phyloP scores from a whole-genome alignment of 2,888 invertebrate genomes.

The Drosophila peninsularis region DNA sequence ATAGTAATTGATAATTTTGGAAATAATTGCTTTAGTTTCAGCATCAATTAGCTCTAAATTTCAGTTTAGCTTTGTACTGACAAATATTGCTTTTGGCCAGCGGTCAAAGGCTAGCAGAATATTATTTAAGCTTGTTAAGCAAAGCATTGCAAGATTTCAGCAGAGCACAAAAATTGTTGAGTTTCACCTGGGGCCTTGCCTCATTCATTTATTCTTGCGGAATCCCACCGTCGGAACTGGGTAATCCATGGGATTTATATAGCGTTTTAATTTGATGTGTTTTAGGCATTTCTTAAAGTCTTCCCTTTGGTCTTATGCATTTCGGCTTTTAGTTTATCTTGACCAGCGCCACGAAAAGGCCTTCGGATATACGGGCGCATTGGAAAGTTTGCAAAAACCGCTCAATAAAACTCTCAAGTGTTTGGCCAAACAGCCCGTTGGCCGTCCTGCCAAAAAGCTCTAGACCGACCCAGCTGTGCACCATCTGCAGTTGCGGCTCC shows the following conservation, averaged over 20 bases:
- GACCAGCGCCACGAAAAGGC: neutral
- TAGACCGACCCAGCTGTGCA: conserved; percentile 37
- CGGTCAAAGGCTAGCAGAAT: neutral
- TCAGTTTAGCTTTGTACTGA: neutral
- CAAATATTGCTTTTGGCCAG: neutral
- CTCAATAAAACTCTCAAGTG: conserved; percentile 34
- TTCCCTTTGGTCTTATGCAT: neutral
- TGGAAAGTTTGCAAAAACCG: conserved; percentile 23
- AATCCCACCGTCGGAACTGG: neutral
- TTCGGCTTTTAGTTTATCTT: neutral
- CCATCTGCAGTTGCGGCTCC: conserved; percentile 44
- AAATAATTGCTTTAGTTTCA: neutral
- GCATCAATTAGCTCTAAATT: neutral
- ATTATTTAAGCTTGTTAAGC: neutral
- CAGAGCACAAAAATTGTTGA: neutral
- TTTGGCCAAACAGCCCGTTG: conserved; percentile 31
- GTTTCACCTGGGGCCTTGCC: neutral
- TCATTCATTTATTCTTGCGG: neutral
- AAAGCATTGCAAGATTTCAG: neutral
- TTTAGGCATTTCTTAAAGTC: neutral
- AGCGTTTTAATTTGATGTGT: neutral
- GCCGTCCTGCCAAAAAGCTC: conserved; percentile 31
- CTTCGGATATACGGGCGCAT: conserved; percentile 5
- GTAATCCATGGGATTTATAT: neutral
- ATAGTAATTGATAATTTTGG: conserved; percentile 1